Evolutionary conservation across 92 coral and sea anemone genomes (phyloP), one percentile per base, ranked within the genome.

Genomic region (Palythoa heliodiscus): DNA sequence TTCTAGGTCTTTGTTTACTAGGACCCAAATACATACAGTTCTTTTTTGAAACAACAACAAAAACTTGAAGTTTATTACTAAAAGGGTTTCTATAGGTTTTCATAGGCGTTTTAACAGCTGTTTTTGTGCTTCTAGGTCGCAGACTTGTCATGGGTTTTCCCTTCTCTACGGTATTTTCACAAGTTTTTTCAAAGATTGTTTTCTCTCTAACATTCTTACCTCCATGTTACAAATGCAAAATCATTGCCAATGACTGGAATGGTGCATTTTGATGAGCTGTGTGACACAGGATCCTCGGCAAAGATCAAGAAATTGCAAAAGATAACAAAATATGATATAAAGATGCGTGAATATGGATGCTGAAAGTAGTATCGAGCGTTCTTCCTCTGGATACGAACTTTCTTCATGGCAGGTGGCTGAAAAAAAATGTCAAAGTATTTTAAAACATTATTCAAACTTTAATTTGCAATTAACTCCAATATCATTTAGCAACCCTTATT

Each of bases 221-320:
- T 96, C 90, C 92, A 91, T 3, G 91, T 89, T 10, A 96, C 97
- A 91, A 94, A 96, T 24, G 98, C 94, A 75, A 89, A 90, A 71
- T 92, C 99, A 77, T 96, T 94, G 19, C 99, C 99, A 48, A 96
- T 57, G 5, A 96, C 85, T 64, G 98, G 98, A 69, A 96, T 76
- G 68, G 93, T 89, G 72, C 98, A 95, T 38, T 92, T 93, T 20
- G 95, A 85, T 53, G 88, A 73, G 75, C 99, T 96, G 83, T 96
- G 99, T 0, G 99, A 94, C 13, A 96, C 99, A 1, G 99, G 99
- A 86, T 96, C 99, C 87, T 96, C 99, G 1, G 99, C 99, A 88
- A 92, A 96, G 78, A 96, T 94, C 7, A 96, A 75, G 76, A 96
- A 96, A 82, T 96, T 96, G 78, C 95, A 94, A 75, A 96, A 96